Base-by-base conservation (phyloP, 2,888 invertebrate species). In the Schizotus pectinicornis region DNA sequence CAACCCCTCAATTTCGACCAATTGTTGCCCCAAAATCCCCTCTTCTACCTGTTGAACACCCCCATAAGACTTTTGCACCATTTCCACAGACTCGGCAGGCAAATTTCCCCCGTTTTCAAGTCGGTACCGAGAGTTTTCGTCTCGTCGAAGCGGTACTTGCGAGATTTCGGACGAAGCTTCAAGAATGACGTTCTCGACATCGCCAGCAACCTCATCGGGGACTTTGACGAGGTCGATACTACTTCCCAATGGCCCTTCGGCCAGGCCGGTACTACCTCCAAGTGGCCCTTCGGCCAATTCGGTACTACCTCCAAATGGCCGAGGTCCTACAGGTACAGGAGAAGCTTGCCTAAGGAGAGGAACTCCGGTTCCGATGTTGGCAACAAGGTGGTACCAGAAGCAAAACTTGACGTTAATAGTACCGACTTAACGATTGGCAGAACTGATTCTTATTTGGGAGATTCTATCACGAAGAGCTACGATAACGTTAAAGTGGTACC, bases 161-260 rank as follows among this genome's bases (percentile, higher is more conserved):
- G 62, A 33, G 68, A 77, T 50, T 74, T 79, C 48, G 72, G 75
- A 1, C 69, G 67, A 45, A 70, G 76, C 41, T 71, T 79, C n/a
- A 71, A 72, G 14, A 72, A 69, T 31, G 68, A 73, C 31, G 59
- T 73, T n/a, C 53, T 76, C 13, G 65, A 74, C 58, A 68, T 78
- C 7, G 69, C 74, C 5, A 74, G 73, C 50, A 69, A 73, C 41
- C 58, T 78, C 6, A 66, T 77, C 32, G 75, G 76, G 1, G 71
- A 73, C 58, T 73, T 75, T 52, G 69, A 72, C 42, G 57, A 67
- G n/a, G 12, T 55, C 7, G 41, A 32, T 7, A 11, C 49, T 8
- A n/a, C n/a, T n/a, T n/a, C n/a, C n/a, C n/a, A n/a, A n/a, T n/a
- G n/a, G n/a, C n/a, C n/a, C 56, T 22, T 22, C n/a, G 6, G n/a